Evolutionary conservation across 2,113 vertebrate genomes (phyloP).

Genomic region (Oenanthe melanoleuca): DNA sequence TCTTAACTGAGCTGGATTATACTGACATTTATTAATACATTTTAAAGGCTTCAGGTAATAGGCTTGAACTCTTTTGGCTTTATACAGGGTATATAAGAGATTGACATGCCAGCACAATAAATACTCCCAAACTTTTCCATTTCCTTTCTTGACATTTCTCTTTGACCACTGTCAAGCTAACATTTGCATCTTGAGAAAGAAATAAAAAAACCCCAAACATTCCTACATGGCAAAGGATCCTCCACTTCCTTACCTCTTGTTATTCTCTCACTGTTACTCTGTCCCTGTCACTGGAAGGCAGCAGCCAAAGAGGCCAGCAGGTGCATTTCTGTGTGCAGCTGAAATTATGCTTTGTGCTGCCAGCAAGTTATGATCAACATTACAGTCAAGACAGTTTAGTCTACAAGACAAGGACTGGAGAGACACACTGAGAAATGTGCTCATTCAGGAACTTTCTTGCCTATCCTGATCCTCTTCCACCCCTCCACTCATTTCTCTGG

Average conservation of each 20-base stretch:
- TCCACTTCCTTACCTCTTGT: background rate
- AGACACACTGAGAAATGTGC: background rate
- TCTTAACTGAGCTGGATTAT: background rate
- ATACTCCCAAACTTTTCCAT: background rate
- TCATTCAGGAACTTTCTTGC: background rate
- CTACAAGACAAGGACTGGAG: background rate
- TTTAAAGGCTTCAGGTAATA: conserved; percentile 28
- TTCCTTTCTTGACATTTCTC: conserved; percentile 12
- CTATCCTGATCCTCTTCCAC: background rate
- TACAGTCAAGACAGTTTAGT: background rate
- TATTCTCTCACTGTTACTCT: background rate
- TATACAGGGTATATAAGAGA: background rate
- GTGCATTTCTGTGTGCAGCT: background rate
- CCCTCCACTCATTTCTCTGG: background rate
- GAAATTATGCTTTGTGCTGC: background rate
- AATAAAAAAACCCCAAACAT: background rate
- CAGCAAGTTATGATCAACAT: background rate
- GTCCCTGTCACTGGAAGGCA: background rate
- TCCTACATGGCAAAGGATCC: background rate
- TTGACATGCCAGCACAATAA: background rate
- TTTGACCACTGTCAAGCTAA: conserved; percentile 9
- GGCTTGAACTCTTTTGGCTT: conserved; percentile 6
- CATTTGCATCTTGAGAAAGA: background rate
- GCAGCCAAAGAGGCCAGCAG: background rate
- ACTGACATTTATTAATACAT: conserved; percentile 6